phyloP scores from a whole-genome alignment of 1,140 invertebrate species.

The Pseudachorutes palmiensis region DNA sequence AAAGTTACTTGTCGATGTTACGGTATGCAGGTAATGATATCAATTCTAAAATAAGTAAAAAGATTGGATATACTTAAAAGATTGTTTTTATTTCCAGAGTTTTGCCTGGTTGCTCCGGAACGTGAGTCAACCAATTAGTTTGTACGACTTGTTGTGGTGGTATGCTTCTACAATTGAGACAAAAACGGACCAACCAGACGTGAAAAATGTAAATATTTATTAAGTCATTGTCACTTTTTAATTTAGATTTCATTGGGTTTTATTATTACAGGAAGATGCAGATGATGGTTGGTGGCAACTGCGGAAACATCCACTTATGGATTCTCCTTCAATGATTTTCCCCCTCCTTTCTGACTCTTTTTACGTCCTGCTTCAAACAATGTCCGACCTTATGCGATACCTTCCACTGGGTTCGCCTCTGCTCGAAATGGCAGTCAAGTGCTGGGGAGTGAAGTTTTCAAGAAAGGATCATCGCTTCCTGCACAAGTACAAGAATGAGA shows the following conservation, averaged over 20 bases:
- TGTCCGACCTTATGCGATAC: slow-evolving; percentile 85
- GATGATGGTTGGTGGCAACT: slow-evolving; percentile 38
- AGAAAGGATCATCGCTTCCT: slow-evolving; percentile 83
- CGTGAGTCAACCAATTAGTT: slow-evolving; percentile 77
- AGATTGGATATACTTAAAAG: not conserved
- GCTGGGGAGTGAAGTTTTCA: slow-evolving; percentile 83
- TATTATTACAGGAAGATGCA: slow-evolving; percentile 25
- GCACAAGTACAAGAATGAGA: slow-evolving; percentile 59
- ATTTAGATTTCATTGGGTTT: not conserved
- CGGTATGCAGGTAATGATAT: slow-evolving; percentile 65
- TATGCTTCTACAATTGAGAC: slow-evolving; percentile 56
- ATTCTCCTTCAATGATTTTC: slow-evolving; percentile 33
- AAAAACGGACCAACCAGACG: not conserved
- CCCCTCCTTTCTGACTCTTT: slow-evolving; percentile 63
- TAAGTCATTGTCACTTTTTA: not conserved
- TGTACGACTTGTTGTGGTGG: slow-evolving; percentile 94
- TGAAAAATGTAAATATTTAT: slow-evolving; percentile 2
- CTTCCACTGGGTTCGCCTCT: slow-evolving; percentile 76
- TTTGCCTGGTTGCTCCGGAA: slow-evolving; percentile 89
- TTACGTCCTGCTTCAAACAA: slow-evolving; percentile 79
- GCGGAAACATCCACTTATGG: slow-evolving; percentile 27
- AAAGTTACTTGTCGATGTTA: slow-evolving; percentile 78
- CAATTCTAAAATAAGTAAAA: too few species aligned
- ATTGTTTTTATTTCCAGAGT: slow-evolving; percentile 51
- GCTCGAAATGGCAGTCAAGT: slow-evolving; percentile 84